Evolutionary conservation across 2,888 invertebrate species (phyloP).

Genomic region (Clusia tigrina): DNA sequence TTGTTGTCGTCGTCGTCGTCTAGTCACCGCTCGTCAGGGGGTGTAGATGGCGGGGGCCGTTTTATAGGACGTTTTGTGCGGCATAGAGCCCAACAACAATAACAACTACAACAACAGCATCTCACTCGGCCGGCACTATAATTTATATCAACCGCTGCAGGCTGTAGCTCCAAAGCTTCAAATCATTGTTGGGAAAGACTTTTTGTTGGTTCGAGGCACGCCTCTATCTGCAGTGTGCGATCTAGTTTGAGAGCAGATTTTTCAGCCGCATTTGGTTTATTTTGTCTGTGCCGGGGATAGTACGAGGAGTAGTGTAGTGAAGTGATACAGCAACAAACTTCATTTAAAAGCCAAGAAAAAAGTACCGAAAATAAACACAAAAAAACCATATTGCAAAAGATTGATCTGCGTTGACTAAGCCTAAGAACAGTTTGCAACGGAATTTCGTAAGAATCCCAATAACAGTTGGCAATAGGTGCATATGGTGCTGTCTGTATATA

Average conservation of each 20-base stretch:
- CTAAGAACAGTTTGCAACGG: neutral
- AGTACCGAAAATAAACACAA: no score
- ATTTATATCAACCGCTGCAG: conserved; percentile 55
- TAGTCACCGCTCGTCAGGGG: neutral
- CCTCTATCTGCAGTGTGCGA: conserved; percentile 62
- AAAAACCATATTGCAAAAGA: neutral
- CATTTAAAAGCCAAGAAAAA: no score
- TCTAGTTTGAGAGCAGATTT: conserved; percentile 52
- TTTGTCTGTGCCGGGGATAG: no score
- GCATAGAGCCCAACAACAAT: no score
- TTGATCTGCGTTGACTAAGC: conserved; percentile 1
- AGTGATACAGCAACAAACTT: no score
- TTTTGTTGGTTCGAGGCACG: conserved; percentile 48
- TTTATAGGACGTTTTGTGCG: conserved; percentile 5
- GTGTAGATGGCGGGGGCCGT: neutral
- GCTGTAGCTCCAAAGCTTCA: conserved; percentile 30
- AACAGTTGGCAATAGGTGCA: no score
- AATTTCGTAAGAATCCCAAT: no score
- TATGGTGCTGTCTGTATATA: no score
- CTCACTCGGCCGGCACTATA: conserved; percentile 57
- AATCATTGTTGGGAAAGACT: conserved; percentile 14
- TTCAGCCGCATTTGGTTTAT: neutral
- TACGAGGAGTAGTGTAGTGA: no score
- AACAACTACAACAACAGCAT: no score
- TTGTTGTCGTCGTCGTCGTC: neutral